Base-by-base conservation (phyloP, 2,888 invertebrate species). In the Muscina levida region DNA sequence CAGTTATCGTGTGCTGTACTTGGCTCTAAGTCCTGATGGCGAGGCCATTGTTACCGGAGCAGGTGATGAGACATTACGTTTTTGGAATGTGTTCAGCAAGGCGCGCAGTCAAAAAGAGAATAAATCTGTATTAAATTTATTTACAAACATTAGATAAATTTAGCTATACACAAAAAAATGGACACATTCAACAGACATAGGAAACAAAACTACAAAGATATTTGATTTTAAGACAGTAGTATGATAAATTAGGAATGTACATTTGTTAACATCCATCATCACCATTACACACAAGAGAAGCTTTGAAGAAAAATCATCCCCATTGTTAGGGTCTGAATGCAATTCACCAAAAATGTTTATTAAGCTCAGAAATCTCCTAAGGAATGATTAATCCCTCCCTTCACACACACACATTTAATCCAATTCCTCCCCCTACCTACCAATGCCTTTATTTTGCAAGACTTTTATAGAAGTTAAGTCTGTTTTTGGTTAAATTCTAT, bases 31-130 rank as follows among this genome's bases (percentile, higher is more conserved):
- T 2, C 99, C 99, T 0, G 98, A 98, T 90, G 99, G 99, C 39
- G 98, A 99, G 90, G 97, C 98, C 1, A 99, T 99, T 83, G 99
- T 99, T 0, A 99, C 99, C 0, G 99, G 99, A 26, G 99, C 99
- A 0, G 99, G 99, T 0, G 99, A 99, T 91, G 99, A 99, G 90
- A 99, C 99, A 0, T 92, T 99, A 4, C 93, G 99, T 6, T 99
- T 99, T 91, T 99, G 98, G 99, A 98, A 98, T 92, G 98, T 99
- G 0, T 99, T 99, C 91, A 98, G 97, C 87, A 99, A 99, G 92
- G 97, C 97, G 15, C 94, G 97, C 44, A 97, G 97, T 76, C 97
- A 97, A 88, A 97, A 96, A 90, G 97, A 97, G 90, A 97, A 97
- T 85, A 96, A 97, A 90, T 97, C 97, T 82, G 97, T 97, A 70